Evolutionary conservation across 2,888 invertebrate genomes (phyloP), one percentile per base, ranked within the genome.

Genomic region (Phalangium opilio): DNA sequence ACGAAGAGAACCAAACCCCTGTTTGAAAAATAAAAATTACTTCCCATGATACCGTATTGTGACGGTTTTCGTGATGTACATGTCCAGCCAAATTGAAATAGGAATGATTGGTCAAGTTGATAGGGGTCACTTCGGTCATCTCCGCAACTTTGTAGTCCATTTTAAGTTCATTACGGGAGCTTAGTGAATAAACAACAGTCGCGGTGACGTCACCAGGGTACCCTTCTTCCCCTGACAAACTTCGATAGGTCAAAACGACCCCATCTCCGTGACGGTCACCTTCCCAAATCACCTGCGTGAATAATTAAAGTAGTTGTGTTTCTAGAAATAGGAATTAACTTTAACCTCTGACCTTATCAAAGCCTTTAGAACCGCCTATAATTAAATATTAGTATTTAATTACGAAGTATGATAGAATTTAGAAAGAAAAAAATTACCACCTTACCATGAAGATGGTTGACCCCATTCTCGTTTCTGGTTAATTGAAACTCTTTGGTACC

Each of bases 1-100:
- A 43, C 60, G 51, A 17, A 67, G 53, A 43, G 54, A 54, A 8
- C 59, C 60, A 10, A 55, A 51, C 15, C 54, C 58, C 64, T 64
- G 50, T n/a, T 51, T 47, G 40, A 21, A 39, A 52, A 32, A n/a
- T n/a, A n/a, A n/a, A n/a, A n/a, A n/a, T n/a, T n/a, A n/a, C n/a
- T n/a, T n/a, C n/a, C n/a, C n/a, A n/a, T n/a, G n/a, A n/a, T n/a
- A n/a, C n/a, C n/a, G n/a, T n/a, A n/a, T n/a, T n/a, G n/a, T n/a
- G n/a, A n/a, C n/a, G n/a, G n/a, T n/a, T n/a, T n/a, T n/a, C n/a
- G n/a, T n/a, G 8, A 27, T 8, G 4, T 61, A 80, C 79, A 68
- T 90, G 86, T n/a, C 91, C 91, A 43, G 79, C 85, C 36, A 95
- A 72, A 68, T 95, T 95, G 67, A 93, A 91, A 65, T 83, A 93